Percentiles rank a stretch among this genome's conserved stretches.
These are phyloP conservation scores for Crocodylus rhombifer DNA, from an alignment of 2,797 vertebrate species.

Conservation along the genomic window DNA sequence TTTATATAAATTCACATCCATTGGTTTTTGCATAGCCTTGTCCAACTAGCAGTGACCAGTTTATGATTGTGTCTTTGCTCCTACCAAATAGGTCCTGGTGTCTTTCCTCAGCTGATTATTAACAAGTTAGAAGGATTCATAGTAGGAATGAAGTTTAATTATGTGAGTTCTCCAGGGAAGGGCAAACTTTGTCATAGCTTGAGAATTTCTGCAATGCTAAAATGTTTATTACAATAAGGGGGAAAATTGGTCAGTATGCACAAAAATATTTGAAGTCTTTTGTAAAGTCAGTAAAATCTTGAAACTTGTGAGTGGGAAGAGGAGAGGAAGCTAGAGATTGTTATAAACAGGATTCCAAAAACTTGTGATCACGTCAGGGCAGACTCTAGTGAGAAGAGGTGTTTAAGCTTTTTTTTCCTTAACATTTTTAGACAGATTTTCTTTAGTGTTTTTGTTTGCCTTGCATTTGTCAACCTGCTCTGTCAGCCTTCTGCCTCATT, in stretches of 20 bases:
- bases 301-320: slow-evolving; percentile 25
- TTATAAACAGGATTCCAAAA: slow-evolving; percentile 53
- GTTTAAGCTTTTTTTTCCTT: background rate
- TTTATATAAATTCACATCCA: background rate
- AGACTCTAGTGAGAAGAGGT: background rate
- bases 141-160: background rate
- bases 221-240: background rate
- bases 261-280: background rate
- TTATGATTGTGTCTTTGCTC: background rate
- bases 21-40: background rate
- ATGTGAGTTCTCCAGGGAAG: background rate
- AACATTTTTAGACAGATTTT: background rate
- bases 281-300: slow-evolving; percentile 43
- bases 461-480: background rate
- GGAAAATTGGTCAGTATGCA: background rate
- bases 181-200: background rate
- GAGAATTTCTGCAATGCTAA: background rate
- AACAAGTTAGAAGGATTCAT: background rate
- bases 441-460: background rate
- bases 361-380: background rate
- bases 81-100: background rate
- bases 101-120: background rate
- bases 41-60: background rate
- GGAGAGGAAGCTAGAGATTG: slow-evolving; percentile 20
- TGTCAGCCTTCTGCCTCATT: background rate